Conservation (phyloP, 2,113 vertebrate species). For the Stomatorhinus ivindoensis region DNA sequence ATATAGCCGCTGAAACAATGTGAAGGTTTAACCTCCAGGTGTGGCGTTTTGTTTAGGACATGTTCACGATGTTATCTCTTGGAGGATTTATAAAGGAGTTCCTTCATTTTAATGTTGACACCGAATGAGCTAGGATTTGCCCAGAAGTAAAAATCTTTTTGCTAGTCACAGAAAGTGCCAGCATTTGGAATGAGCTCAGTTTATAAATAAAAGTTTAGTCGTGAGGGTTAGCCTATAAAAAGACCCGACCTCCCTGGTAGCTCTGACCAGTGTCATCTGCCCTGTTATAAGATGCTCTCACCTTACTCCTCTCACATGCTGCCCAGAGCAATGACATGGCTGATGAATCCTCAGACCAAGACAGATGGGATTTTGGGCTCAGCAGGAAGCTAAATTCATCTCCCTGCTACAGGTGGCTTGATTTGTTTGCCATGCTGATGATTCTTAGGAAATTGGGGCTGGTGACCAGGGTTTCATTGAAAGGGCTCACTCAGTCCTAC, state of each 20-base stretch:
- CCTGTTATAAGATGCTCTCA: neutral
- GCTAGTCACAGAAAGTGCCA: neutral
- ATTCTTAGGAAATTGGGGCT: neutral
- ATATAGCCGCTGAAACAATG: neutral
- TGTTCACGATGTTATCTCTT: neutral
- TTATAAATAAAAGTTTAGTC: slow-evolving; percentile 4
- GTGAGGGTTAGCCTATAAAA: neutral
- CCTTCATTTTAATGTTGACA: neutral
- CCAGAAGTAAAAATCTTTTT: neutral
- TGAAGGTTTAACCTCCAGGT: neutral
- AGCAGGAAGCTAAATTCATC: neutral
- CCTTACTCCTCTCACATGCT: neutral
- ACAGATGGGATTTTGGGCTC: neutral
- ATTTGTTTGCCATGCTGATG: neutral
- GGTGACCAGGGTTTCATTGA: neutral
- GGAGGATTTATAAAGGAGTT: neutral
- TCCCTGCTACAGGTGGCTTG: neutral
- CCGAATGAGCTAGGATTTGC: neutral
- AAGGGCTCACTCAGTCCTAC: neutral
- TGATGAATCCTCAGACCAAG: neutral
- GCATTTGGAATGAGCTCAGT: neutral
- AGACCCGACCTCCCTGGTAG: neutral
- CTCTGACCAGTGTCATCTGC: neutral
- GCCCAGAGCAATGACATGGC: neutral
- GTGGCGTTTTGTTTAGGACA: neutral